Evolutionary conservation across 2,888 invertebrate species (phyloP), one percentile per base, ranked within the genome.

Genomic region (Chloroclystis v-ata): DNA sequence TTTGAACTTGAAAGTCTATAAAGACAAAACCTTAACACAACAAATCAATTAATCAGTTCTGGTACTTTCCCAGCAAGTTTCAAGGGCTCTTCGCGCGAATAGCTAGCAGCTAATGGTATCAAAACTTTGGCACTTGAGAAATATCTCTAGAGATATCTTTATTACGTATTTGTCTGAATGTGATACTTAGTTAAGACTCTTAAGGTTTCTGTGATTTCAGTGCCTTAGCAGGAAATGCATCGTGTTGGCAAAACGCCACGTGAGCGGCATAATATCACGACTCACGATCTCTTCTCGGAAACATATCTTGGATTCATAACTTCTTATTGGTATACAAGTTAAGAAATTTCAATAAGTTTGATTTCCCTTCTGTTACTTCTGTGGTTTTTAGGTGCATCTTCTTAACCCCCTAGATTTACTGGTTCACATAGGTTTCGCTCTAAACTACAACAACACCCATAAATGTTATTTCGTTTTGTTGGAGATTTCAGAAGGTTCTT

Each of bases 1-100:
- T 35, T 33, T 37, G 29, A 40, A 44, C 7, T 28, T 10, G 37
- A 37, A 28, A 51, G 29, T 45, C 35, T 42, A 39, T 37, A 45
- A 48, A 37, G 43, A 14, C 26, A 40, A 44, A 44, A 40, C 47
- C 44, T 55, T 32, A 51, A 47, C 38, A 47, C 37, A 51, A 47
- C 38, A 47, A 47, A 43, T 41, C 20, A 20, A 20, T 4, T 52
- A 48, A 49, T 50, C 29, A 52, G 49, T 37, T 40, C 33, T 20
- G 25, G 12, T 40, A 39, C 45, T 39, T 49, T 35, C 30, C 14
- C 25, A 20, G 37, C 45, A 51, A 53, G 49, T 57, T 56, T 47
- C 47, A 45, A 55, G 49, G 37, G 46, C 46, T 32, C 26, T 30
- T 16, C 47, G 13, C 33, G 8, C n/a, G n/a, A n/a, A n/a, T n/a